Evolutionary conservation across 1,140 invertebrate genomes (phyloP).

Genomic region (Papilio polytes): DNA sequence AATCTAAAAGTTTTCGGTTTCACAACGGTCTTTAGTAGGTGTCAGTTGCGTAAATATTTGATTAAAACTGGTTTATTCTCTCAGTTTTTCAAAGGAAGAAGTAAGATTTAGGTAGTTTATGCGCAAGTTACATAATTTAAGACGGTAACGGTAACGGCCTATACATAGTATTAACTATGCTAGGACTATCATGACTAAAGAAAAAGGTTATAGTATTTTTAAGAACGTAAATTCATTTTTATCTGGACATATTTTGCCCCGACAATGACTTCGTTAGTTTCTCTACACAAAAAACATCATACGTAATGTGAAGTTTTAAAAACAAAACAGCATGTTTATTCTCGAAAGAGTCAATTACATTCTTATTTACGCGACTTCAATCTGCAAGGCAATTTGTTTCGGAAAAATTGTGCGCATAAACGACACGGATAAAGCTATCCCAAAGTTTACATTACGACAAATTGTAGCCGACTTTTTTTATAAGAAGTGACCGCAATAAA

Average conservation of each 20-base stretch:
- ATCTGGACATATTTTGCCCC: not conserved
- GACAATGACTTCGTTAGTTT: not conserved
- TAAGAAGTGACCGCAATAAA: slow-evolving; percentile 26
- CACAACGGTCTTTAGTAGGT: too few relatives aligned
- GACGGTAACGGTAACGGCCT: too few relatives aligned
- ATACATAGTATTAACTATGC: too few relatives aligned
- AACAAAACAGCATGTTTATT: slow-evolving; percentile 20
- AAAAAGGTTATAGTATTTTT: too few relatives aligned
- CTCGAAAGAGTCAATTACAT: slow-evolving; percentile 17
- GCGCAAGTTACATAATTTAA: too few relatives aligned
- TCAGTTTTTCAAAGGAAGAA: too few relatives aligned
- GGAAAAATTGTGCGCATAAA: not conserved
- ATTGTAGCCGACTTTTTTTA: slow-evolving; percentile 25
- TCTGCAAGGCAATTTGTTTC: slow-evolving; percentile 29
- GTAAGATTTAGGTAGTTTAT: too few relatives aligned
- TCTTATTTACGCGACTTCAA: slow-evolving; percentile 28
- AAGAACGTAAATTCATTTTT: not conserved
- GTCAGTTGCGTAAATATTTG: too few relatives aligned
- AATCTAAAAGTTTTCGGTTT: too few relatives aligned
- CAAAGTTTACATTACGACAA: slow-evolving; percentile 17
- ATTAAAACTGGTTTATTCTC: too few relatives aligned
- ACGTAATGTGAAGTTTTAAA: not conserved
- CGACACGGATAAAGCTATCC: slow-evolving; percentile 29
- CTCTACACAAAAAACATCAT: not conserved
- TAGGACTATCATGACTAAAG: too few relatives aligned